Evolutionary conservation across 2,113 vertebrate genomes (phyloP).

Genomic region (Corythornis cristatus): DNA sequence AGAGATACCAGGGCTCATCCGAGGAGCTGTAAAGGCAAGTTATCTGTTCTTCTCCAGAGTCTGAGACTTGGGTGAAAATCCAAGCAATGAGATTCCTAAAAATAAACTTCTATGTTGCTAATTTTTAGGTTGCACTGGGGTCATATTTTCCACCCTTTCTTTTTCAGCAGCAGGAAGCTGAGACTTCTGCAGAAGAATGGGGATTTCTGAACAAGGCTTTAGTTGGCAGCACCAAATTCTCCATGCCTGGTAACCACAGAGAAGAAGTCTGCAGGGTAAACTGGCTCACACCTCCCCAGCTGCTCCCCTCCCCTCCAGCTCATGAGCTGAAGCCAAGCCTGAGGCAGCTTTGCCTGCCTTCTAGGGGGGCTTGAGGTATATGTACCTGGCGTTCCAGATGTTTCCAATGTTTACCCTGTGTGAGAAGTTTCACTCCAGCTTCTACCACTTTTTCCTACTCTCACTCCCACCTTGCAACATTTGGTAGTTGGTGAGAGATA

Average conservation of each 20-base stretch:
- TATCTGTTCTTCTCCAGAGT: background rate
- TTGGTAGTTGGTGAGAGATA: fast-evolving
- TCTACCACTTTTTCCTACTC: background rate
- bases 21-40: background rate
- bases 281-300: background rate
- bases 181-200: background rate
- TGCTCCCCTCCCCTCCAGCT: background rate
- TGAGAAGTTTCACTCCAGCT: background rate
- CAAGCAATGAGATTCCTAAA: background rate
- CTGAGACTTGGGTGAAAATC: background rate
- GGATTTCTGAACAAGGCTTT: background rate
- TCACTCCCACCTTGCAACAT: fast-evolving
- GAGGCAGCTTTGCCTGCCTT: background rate
- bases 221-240: background rate
- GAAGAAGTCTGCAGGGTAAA: background rate
- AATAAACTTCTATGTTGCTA: background rate
- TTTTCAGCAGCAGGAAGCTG: background rate
- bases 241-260: fast-evolving
- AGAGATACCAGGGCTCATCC: background rate
- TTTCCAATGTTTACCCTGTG: background rate
- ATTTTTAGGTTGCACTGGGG: background rate
- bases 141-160: background rate
- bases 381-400: fast-evolving
- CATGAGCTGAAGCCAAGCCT: background rate
- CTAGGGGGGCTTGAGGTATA: background rate